phyloP scores from a whole-genome alignment of 2,113 vertebrate genomes.

The Eulacestoma nigropectus region DNA sequence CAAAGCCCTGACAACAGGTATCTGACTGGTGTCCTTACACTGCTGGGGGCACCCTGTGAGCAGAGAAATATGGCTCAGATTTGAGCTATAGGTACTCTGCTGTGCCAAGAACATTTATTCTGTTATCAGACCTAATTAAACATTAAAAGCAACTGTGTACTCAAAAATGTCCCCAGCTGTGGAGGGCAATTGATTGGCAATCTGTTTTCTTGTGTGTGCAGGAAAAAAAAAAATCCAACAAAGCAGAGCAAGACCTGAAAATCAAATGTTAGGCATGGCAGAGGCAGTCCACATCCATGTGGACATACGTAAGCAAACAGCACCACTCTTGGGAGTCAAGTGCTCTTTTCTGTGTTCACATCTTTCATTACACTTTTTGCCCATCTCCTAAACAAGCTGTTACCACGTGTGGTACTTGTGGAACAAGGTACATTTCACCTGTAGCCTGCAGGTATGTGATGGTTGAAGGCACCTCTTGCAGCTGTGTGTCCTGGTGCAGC shows the following conservation, averaged over 20 bases:
- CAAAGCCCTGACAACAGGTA: not conserved
- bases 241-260: not conserved
- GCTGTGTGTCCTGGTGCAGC: not conserved
- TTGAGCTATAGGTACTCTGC: not conserved
- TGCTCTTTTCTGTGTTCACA: not conserved
- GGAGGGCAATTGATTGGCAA: not conserved
- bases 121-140: conserved; percentile 45
- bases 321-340: not conserved
- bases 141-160: not conserved
- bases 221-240: not conserved
- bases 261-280: not conserved
- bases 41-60: not conserved
- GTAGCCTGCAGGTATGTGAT: not conserved
- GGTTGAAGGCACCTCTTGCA: not conserved
- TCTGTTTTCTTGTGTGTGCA: not conserved
- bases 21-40: accelerated
- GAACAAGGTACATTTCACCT: not conserved
- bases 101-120: not conserved
- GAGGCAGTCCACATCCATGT: not conserved
- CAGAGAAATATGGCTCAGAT: not conserved
- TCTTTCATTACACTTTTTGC: not conserved
- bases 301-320: not conserved
- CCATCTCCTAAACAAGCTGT: not conserved
- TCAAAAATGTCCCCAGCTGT: not conserved
- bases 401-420: not conserved